Percentiles rank a stretch among this genome's conserved stretches.
phyloP scores from a whole-genome alignment of 2,888 invertebrate genomes.

The Creontiades dilutus region DNA sequence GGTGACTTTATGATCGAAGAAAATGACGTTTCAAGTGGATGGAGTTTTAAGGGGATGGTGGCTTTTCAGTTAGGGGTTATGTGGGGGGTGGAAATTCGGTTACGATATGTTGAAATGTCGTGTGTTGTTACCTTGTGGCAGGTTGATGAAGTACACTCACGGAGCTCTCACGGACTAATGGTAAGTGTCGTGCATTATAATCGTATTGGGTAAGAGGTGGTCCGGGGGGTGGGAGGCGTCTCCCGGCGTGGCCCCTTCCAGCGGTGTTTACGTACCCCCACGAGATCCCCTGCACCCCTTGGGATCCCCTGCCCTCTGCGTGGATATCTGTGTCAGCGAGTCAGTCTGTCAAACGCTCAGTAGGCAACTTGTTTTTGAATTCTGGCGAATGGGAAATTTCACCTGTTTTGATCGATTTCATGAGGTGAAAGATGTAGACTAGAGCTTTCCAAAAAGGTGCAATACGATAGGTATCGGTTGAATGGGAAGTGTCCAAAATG shows the following conservation, averaged over 20 bases:
- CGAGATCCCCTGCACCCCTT: neutral
- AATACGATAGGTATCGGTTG: no score
- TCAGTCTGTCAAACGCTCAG: neutral
- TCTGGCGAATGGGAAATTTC: no score
- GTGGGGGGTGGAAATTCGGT: neutral
- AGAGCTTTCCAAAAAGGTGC: no score
- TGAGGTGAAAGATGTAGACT: no score
- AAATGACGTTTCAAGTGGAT: neutral
- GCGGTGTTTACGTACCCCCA: neutral
- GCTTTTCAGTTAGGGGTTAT: neutral
- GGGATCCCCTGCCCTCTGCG: neutral
- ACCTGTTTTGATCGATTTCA: no score
- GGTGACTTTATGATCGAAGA: neutral
- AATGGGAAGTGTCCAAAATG: no score
- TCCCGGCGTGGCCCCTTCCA: slow-evolving; percentile 20
- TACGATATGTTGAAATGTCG: slow-evolving; percentile 22
- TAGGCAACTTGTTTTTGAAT: no score
- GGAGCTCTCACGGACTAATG: slow-evolving; percentile 69
- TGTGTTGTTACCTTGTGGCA: slow-evolving; percentile 44
- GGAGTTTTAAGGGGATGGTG: neutral
- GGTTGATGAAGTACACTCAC: slow-evolving; percentile 65
- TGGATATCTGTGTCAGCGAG: slow-evolving; percentile 13
- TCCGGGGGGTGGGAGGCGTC: slow-evolving; percentile 6
- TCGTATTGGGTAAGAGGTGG: slow-evolving; percentile 65
- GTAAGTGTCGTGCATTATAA: slow-evolving; percentile 71